Base-by-base conservation (phyloP, 2,113 vertebrate species). In the Sprattus sprattus region DNA sequence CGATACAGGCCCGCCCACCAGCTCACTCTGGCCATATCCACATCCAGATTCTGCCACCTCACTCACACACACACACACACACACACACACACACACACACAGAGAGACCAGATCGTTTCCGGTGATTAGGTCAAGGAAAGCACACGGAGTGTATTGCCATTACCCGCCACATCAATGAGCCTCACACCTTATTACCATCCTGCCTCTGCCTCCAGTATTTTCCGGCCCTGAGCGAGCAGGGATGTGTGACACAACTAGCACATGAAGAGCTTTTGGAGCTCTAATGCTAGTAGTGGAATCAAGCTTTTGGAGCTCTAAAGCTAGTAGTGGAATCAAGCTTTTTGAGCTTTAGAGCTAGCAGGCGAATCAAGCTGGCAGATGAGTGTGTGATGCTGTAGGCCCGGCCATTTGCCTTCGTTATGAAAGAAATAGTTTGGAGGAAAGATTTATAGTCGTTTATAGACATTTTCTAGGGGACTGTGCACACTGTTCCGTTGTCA, bases 111-210 rank as follows among this genome's bases (percentile, higher is more conserved):
- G 82, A 83, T 88, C 82, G n/a, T 88, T 89, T 83, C 80, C 85
- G 75, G 82, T 81, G 83, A 85, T 89, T 89, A 85, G 82, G 80
- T 82, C 84, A 85, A 86, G 83, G 86, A 82, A 82, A 89, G 86
- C 78, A 71, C 82, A 84, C 49, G 85, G 54, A 90, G 85, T 71
- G 85, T 83, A 44, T 86, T 78, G 86, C 86, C 57, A 87, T 86
- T 88, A 91, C 86, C 85, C 87, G 81, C 85, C 81, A 82, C 87
- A 81, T 81, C 82, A 89, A 90, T 87, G 86, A 67, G 71, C 82
- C 64, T 45, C 13, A 45, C 0, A 2, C 85, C 81, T 75, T 85
- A 89, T 88, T 88, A 91, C 54, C 54, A 60, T 20, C 22, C 54
- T 22, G 54, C 18, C 54, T 15, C 20, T 22, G 18, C 18, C 3